Percentiles rank a stretch among this genome's conserved stretches.
phyloP scores from a whole-genome alignment of 1,140 invertebrate genomes.

The Littorina saxatilis region DNA sequence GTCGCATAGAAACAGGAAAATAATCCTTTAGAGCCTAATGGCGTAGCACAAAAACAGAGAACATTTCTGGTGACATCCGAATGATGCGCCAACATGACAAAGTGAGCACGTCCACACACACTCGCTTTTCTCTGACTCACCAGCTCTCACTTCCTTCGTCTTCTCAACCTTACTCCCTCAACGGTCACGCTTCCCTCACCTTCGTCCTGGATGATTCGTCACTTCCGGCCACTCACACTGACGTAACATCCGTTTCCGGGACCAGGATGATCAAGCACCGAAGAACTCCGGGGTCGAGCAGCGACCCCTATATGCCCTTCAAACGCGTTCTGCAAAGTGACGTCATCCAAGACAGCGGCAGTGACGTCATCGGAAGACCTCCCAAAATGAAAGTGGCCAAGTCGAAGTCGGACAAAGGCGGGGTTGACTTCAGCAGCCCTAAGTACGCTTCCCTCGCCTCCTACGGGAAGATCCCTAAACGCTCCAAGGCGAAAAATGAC shows the following conservation, averaged over 20 bases:
- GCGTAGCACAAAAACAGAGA: no score
- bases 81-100: no score
- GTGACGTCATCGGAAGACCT: neutral
- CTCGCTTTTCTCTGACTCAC: no score
- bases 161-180: neutral
- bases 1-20: no score
- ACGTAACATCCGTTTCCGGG: neutral
- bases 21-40: no score
- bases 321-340: constrained; percentile 14
- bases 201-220: no score
- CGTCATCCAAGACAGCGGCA: constrained; percentile 5
- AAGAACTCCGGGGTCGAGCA: neutral
- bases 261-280: neutral
- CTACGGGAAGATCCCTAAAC: neutral
- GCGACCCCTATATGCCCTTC: neutral
- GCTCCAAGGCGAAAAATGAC: neutral
- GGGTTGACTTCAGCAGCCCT: neutral
- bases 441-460: neutral
- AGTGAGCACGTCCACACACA: no score
- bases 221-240: no score
- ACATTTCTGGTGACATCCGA: no score
- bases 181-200: neutral
- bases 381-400: neutral
- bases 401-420: neutral
- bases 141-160: neutral